Conservation (phyloP, 37 sponge, comb jelly and placozoan species). For the Crambe crambe region DNA sequence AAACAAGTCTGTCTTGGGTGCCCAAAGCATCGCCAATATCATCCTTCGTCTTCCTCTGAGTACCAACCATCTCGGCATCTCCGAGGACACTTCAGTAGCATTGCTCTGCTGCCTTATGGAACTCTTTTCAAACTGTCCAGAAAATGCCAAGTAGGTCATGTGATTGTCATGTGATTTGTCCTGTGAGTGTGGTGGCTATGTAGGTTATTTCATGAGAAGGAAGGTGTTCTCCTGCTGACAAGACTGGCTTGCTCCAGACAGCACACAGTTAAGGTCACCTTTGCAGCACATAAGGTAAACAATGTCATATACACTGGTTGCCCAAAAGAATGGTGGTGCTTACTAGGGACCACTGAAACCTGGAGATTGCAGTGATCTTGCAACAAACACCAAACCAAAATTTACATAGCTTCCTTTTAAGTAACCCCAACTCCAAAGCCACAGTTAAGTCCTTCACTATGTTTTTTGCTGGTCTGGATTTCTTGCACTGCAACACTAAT, state of each 20-base stretch:
- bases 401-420: too few relatives aligned
- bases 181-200: not conserved
- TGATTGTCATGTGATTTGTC: not conserved
- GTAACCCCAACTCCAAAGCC: too few relatives aligned
- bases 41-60: conserved; percentile 75
- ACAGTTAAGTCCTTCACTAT: too few relatives aligned
- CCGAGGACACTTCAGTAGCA: conserved; percentile 75
- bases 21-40: conserved; percentile 55
- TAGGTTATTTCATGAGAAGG: conserved; percentile 53
- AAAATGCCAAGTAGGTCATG: conserved; percentile 64
- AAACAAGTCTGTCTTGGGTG: conserved; percentile 74
- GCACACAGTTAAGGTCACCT: conserved; percentile 55
- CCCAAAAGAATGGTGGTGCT: too few relatives aligned
- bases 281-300: conserved; percentile 74
- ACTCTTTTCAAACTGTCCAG: conserved; percentile 52
- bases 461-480: too few relatives aligned
- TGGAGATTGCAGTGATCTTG: too few relatives aligned
- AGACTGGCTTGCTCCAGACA: conserved; percentile 60
- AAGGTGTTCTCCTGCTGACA: conserved; percentile 42
- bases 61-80: conserved; percentile 69
- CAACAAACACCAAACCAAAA: too few relatives aligned
- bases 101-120: conserved; percentile 78
- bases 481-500: too few relatives aligned
- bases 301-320: too few relatives aligned
- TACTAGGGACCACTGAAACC: too few relatives aligned